Evolutionary conservation across 2,888 invertebrate species (phyloP).

Genomic region (Tetragonula carbonaria): DNA sequence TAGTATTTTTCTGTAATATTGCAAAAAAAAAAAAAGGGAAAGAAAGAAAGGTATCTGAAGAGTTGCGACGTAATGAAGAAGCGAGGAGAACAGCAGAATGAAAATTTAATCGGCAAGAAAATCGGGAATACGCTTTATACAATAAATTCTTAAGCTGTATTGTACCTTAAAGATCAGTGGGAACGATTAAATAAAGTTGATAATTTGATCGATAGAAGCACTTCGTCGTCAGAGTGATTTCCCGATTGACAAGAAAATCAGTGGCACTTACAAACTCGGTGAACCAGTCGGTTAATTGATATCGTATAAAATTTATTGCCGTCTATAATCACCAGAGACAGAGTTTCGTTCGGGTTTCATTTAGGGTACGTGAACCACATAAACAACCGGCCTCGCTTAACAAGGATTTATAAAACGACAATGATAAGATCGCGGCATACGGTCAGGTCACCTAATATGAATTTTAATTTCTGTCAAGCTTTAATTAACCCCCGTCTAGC

Average conservation of each 20-base stretch:
- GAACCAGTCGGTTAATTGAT: constrained; percentile 37
- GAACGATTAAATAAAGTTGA: background rate
- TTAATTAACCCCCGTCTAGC: constrained; percentile 65
- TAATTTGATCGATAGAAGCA: background rate
- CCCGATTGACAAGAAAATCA: constrained; percentile 24
- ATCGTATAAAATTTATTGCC: constrained; percentile 17
- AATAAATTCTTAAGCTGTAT: no score
- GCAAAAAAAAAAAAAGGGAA: no score
- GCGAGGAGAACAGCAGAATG: no score
- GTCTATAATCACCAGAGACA: background rate
- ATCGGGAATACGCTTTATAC: no score
- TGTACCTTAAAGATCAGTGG: background rate
- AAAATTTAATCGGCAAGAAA: no score
- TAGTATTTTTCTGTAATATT: no score
- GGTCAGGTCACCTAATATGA: constrained; percentile 47
- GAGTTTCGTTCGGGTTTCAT: constrained; percentile 6
- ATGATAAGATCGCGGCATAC: constrained; percentile 52
- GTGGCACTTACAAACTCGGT: background rate
- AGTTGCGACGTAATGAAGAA: no score
- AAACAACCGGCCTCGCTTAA: constrained; percentile 39
- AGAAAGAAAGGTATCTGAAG: no score
- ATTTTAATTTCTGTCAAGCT: constrained; percentile 69
- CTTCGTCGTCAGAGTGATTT: background rate
- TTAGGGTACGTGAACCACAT: constrained; percentile 35
- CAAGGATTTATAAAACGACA: constrained; percentile 53